Evolutionary conservation across 2,888 invertebrate species (phyloP).

Genomic region (Drosophila koepferae): DNA sequence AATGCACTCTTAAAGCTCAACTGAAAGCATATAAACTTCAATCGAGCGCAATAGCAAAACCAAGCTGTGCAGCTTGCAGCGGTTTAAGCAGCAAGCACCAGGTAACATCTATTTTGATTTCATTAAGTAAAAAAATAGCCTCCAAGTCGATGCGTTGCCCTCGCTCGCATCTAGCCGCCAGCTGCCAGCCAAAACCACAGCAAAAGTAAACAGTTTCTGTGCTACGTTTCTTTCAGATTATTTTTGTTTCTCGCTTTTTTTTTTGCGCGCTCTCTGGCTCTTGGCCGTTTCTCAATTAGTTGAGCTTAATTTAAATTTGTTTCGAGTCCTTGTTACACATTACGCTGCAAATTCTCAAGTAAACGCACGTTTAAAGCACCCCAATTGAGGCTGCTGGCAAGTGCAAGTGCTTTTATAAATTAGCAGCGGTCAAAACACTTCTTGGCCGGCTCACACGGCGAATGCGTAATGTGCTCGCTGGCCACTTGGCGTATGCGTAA

Average conservation of each 20-base stretch:
- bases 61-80: slow-evolving; percentile 31
- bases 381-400: slow-evolving; percentile 26
- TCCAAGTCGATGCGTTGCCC: slow-evolving; percentile 31
- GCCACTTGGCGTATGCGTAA: slow-evolving; percentile 19
- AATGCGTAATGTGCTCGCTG: slow-evolving; percentile 16
- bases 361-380: slow-evolving; percentile 56
- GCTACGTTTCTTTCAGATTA: slow-evolving; percentile 6
- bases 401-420: slow-evolving; percentile 62
- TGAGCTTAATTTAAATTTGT: slow-evolving; percentile 79
- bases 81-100: slow-evolving; percentile 32
- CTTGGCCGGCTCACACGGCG: slow-evolving; percentile 13
- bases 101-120: slow-evolving; percentile 75
- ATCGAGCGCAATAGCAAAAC: neutral
- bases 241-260: neutral
- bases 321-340: slow-evolving; percentile 69
- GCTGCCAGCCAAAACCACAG: slow-evolving; percentile 33
- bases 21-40: neutral
- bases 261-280: neutral
- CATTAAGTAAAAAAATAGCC: slow-evolving; percentile 77
- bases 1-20: slow-evolving; percentile 37
- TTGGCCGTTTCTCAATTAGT: slow-evolving; percentile 61
- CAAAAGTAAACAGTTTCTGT: slow-evolving; percentile 42
- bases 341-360: slow-evolving; percentile 54
- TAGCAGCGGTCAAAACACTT: slow-evolving; percentile 39
- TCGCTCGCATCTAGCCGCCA: slow-evolving; percentile 8